Base-by-base conservation (phyloP, 2,888 invertebrate genomes). In the Lycophotia porphyrea region DNA sequence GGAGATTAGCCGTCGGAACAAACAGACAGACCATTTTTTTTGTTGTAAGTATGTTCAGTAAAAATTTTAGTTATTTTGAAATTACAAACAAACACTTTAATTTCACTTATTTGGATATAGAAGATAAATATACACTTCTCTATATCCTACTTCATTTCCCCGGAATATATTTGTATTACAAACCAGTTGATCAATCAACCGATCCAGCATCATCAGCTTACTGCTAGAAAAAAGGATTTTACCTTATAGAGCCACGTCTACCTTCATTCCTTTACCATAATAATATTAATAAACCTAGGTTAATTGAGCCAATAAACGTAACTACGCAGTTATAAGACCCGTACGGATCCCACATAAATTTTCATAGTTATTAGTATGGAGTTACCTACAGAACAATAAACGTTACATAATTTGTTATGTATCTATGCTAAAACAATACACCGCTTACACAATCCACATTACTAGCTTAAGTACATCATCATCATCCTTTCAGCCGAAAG, bases 301-400 rank as follows among this genome's bases (percentile, higher is more conserved):
- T 71, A 60, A 71, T 72, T 65, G 27, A 36, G 34, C 15, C 18
- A 65, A 72, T 78, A 72, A 47, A 36, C 42, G 27, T 58, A 55
- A 52, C 5, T 44, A n/a, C 44, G 9, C 39, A 47, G n/a, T 39
- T 31, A n/a, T 7, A 39, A 63, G 39, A 79, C 34, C 39, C 55
- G 11, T 64, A 49, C 47, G 5, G 7, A 80, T 64, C 42, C 55
- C 21, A 21, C 31, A 58, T 64, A 49, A 64, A 58, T 5, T 58
- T 63, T 74, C 44, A 78, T 66, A 21, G 21, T 66, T 63, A 80
- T 55, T 74, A 34, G 27, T 47, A 39, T 44, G 31, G 36, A 58
- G 13, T 47, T 55, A 49, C 18, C 18, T 31, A 36, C n/a, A 34
- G 21, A 31, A 27, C 21, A 81, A 75, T 79, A 15, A 65, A 58